A percentile compares a stretch with the other conserved stretches of the same genome.
phyloP scores from a whole-genome alignment of 2,888 invertebrate genomes.

The Pharmacophagus antenor region DNA sequence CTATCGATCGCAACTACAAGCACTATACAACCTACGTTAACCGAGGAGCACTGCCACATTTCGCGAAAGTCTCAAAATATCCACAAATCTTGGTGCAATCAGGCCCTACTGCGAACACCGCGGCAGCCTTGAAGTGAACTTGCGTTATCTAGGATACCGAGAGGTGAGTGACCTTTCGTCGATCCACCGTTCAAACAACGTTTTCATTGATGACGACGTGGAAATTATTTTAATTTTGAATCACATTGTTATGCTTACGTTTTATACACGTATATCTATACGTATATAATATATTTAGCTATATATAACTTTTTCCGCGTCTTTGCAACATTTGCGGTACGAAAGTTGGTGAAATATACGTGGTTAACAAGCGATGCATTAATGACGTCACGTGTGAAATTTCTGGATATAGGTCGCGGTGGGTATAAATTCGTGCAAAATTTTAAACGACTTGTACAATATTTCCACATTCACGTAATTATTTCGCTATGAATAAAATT shows the following conservation, averaged over 20 bases:
- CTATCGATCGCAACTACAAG: conserved; percentile 67
- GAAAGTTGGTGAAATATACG: conserved; percentile 20
- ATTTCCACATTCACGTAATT: too few relatives aligned
- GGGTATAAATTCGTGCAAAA: conserved; percentile 31
- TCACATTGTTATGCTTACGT: conserved; percentile 43
- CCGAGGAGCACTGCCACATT: conserved; percentile 58
- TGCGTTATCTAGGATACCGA: conserved; percentile 18
- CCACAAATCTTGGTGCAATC: conserved; percentile 47
- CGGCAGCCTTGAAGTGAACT: not conserved
- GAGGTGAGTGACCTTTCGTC: conserved; percentile 54
- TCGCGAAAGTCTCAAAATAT: conserved; percentile 49
- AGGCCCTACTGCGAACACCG: conserved; percentile 50
- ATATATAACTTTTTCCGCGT: not conserved
- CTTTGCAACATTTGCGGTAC: conserved; percentile 20
- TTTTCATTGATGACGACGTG: conserved; percentile 53
- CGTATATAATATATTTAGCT: too few relatives aligned
- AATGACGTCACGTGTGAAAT: conserved; percentile 38
- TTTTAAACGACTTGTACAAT: too few relatives aligned
- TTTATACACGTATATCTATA: conserved; percentile 35
- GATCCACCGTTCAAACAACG: conserved; percentile 46
- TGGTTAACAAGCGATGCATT: conserved; percentile 15
- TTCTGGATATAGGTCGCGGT: conserved; percentile 60
- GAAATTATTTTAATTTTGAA: conserved; percentile 41
- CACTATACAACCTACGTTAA: conserved; percentile 64
- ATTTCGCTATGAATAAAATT: not conserved